Evolutionary conservation across 2,797 vertebrate genomes (phyloP), one percentile per base, ranked within the genome.

Genomic region (Oreonectes daqikongensis): DNA sequence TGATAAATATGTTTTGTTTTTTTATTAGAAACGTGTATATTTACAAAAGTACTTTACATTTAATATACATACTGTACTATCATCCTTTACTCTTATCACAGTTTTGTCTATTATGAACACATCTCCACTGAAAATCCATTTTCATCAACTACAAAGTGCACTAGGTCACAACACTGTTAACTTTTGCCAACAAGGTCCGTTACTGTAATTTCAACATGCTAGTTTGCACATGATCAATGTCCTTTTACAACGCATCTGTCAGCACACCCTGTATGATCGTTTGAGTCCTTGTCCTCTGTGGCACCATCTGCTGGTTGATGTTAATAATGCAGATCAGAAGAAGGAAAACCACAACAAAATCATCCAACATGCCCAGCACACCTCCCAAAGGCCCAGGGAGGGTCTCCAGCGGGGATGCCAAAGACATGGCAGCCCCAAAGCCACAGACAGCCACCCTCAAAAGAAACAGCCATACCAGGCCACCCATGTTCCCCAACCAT

Each of bases 311-410:
- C 86, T 94, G 94, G 82, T 90, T 92, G 77, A 93, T 91, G 78
- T 93, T 95, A 79, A 95, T 89, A 53, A 93, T 84, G 20, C 91
- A 94, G 82, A 91, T 92, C 3, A 95, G 86, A 52, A 97, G 91
- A 78, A 95, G 89, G 64, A 93, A 85, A 65, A 95, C 90, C 77
- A 93, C 92, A 65, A 93, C 90, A 1, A 88, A 87, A 81, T 95
- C 93, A 38, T 95, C 95, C 63, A 94, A 84, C 40, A 91, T 83
- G 63, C 90, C 93, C 78, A 92, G 87, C 11, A 90, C 89, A 44
- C 92, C 90, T 1, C 89, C 90, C 66, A 94, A 85, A 53, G 92
- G 91, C 65, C 87, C 89, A 9, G 89, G 85, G 74, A 91, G 84
- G 0, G 83, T 75, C 52, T 91, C 87, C 32, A 89, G 50, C 0